Base-by-base conservation (phyloP, 2,113 vertebrate species). In the Phainopepla nitens region DNA sequence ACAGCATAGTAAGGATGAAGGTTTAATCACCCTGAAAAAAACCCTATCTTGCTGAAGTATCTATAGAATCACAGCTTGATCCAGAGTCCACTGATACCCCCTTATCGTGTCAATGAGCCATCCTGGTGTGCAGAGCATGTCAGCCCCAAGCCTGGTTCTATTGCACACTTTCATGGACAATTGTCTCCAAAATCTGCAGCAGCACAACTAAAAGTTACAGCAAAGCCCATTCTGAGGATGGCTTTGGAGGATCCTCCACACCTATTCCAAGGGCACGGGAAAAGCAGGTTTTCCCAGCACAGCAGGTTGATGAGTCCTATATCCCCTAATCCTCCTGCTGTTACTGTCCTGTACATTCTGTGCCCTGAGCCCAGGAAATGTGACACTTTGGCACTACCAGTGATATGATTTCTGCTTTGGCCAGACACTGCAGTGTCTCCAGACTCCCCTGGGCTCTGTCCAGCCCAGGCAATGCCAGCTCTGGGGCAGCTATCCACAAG, bases 251-350 rank as follows among this genome's bases (percentile, higher is more conserved):
- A 45, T 49, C 5, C 7, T 72, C 71, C 54, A 36, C 16, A 20
- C 10, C 25, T 54, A 3, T 60, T 81, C 47, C 4, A 0, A 85
- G 75, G 10, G 47, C 15, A 31, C 5, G 57, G 39, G 20, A 70
- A 68, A 77, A 89, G 31, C 3, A 7, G 4, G 7, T 36, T 79
- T n/a, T 57, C 53, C 14, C 58, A 41, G 21, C 33, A 15, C 1
- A 44, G 19, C 51, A 66, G 33, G 18, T 18, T 76, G 70, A 35
- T 3, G 5, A 42, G 57, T 28, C 7, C 8, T 20, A 23, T 6
- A 6, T 35, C 14, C 27, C 22, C 21, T 68, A 33, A 54, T 8
- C 22, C 42, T 51, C 0, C 0, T 8, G 0, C 76, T 69, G 68
- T 51, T 9, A 0, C 20, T 13, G 14, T 58, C 31, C 57, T 8